A percentile compares a stretch with the other conserved stretches of the same genome.
These are phyloP conservation scores for Podocnemis expansa DNA, from an alignment of 2,113 vertebrate species.

Conservation along the genomic window DNA sequence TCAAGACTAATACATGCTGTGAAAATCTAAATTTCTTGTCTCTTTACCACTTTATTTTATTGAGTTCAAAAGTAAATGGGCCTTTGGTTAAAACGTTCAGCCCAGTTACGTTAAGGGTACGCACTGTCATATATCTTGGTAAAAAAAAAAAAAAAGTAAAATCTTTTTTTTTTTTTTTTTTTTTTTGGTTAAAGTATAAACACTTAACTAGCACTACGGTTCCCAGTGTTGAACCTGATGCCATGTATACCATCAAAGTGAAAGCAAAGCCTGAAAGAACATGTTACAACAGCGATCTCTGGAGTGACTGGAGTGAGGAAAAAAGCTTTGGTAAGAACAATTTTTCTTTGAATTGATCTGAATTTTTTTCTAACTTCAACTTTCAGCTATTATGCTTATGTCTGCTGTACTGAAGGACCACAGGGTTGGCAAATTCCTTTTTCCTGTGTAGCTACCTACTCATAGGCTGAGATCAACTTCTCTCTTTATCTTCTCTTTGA, in stretches of 20 bases:
- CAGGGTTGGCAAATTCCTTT: not conserved
- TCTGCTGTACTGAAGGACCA: not conserved
- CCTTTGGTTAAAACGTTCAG: not conserved
- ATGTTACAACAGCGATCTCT: slow-evolving; percentile 3
- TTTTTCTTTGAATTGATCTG: not conserved
- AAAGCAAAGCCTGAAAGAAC: not conserved
- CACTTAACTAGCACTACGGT: rapidly evolving
- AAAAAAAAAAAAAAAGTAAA: not conserved
- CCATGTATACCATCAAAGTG: slow-evolving; percentile 53
- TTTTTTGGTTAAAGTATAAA: slow-evolving; percentile 12
- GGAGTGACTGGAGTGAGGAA: slow-evolving; percentile 71
- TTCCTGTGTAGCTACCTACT: not conserved
- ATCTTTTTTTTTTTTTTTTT: not conserved
- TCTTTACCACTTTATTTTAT: not conserved
- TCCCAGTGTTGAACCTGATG: not conserved
- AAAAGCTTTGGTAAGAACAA: slow-evolving; percentile 52
- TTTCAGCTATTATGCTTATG: not conserved
- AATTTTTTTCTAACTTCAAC: not conserved
- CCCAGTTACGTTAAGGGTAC: not conserved
- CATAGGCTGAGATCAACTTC: not conserved
- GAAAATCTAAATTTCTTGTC: not conserved
- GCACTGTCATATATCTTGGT: rapidly evolving
- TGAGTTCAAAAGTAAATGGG: not conserved
- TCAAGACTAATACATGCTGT: not conserved
- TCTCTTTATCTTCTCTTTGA: not conserved